A percentile compares a stretch with the other conserved stretches of the same genome.
phyloP scores from a whole-genome alignment of 2,888 invertebrate species.

The Drosophila tripunctata region DNA sequence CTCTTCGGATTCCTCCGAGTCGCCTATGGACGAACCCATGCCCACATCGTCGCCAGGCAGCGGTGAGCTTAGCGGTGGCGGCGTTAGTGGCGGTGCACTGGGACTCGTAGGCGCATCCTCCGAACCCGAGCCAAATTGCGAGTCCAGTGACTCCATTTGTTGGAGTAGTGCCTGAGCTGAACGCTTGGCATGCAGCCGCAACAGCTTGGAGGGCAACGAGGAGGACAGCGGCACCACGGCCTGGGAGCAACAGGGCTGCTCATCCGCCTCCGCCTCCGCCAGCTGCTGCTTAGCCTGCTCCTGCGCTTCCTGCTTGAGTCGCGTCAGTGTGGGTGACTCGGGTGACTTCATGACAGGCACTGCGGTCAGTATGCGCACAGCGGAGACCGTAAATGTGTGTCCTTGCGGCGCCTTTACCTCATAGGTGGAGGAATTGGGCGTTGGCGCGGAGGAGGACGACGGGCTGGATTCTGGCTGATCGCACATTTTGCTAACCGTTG shows the following conservation, averaged over 20 bases:
- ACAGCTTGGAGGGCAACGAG: constrained; percentile 81
- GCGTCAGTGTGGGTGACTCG: constrained; percentile 1
- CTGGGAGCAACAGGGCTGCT: constrained; percentile 66
- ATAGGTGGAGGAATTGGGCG: constrained; percentile 36
- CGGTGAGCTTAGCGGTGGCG: constrained; percentile 51
- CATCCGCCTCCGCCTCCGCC: constrained; percentile 30
- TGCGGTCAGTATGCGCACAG: constrained; percentile 69
- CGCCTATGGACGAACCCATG: constrained; percentile 80
- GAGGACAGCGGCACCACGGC: constrained; percentile 82
- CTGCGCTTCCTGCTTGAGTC: not conserved
- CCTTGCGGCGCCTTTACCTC: constrained; percentile 70
- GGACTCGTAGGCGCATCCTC: constrained; percentile 54
- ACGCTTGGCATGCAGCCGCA: constrained; percentile 80
- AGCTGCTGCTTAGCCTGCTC: not conserved
- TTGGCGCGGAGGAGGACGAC: constrained; percentile 19
- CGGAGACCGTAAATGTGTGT: constrained; percentile 78
- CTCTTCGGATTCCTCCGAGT: constrained; percentile 83
- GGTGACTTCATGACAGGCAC: constrained; percentile 67
- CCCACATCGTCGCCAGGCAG: constrained; percentile 59
- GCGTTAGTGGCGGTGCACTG: constrained; percentile 62
- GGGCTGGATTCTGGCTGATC: constrained; percentile 17
- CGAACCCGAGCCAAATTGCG: constrained; percentile 75
- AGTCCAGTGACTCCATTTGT: constrained; percentile 73
- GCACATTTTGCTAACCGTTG: constrained; percentile 49
- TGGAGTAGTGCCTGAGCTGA: constrained; percentile 78